phyloP scores from a whole-genome alignment of 2,888 invertebrate genomes.

The Cyaniris semiargus region DNA sequence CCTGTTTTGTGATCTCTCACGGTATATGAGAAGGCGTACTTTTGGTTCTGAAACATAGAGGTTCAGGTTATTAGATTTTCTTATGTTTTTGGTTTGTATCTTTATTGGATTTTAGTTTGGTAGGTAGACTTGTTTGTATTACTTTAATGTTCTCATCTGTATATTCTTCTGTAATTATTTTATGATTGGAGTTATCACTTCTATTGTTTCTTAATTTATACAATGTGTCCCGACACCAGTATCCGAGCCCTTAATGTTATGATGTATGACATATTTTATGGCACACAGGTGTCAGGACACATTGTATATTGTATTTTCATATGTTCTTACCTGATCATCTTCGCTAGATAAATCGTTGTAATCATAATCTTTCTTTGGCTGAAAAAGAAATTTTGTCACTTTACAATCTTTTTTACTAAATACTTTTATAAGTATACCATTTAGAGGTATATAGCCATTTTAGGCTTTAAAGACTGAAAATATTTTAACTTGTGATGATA shows the following conservation, averaged over 20 bases:
- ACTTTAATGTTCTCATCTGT: too few relatives aligned
- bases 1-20: constrained; percentile 83
- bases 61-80: not conserved
- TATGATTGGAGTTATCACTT: not conserved
- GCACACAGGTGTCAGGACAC: too few relatives aligned
- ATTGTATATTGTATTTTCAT: too few relatives aligned
- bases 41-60: constrained; percentile 59
- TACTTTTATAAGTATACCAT: too few relatives aligned
- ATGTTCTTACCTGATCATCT: constrained; percentile 51
- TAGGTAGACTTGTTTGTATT: too few relatives aligned
- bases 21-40: constrained; percentile 84
- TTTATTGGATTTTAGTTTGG: not conserved
- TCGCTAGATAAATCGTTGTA: constrained; percentile 50
- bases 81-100: not conserved
- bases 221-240: too few relatives aligned
- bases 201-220: not conserved
- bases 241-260: too few relatives aligned
- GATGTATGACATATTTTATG: too few relatives aligned
- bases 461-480: too few relatives aligned
- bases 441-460: too few relatives aligned
- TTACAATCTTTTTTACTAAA: not conserved
- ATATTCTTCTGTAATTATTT: too few relatives aligned
- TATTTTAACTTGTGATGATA: too few relatives aligned
- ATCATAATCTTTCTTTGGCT: constrained; percentile 46
- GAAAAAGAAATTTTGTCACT: constrained; percentile 34